Base-by-base conservation (phyloP, 2,888 invertebrate species). In the Chloroclysta siterata region DNA sequence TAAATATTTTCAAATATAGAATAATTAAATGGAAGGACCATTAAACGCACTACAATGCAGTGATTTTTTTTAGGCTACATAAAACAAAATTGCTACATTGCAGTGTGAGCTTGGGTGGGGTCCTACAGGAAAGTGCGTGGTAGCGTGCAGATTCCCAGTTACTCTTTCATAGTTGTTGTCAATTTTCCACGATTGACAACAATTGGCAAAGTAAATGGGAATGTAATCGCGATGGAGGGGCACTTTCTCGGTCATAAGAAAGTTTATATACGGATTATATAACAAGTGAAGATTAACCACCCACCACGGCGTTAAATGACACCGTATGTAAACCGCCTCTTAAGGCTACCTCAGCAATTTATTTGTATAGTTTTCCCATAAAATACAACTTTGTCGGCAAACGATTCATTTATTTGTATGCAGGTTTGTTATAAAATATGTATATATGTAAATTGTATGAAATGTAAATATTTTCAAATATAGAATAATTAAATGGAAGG, bases 61-160 rank as follows among this genome's bases (percentile, higher is more conserved):
- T 44, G 6, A 44, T 15, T 33, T n/a, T 7, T 17, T 17, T 17
- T 39, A 5, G n/a, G 13, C 39, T 44, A 6, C 2, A 17, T 0
- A 41, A 53, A 41, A n/a, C 8, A 33, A 5, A 7, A 3, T 36
- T 10, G 6, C 46, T 46, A 15, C 28, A 11, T 41, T 39, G 22
- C n/a, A 22, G 41, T 39, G 41, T 22, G n/a, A 53, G 10, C 15
- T 22, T 41, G 41, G 52, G 52, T 22, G 52, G 52, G 17, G 52
- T 13, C n/a, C 52, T 53, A 53, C 52, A 53, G 17, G 52, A 33
- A 53, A 17, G 52, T 41, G 52, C 52, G 22, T 22, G 52, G 52
- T 41, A 41, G 52, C 41, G 41, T 46, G 33, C 8, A 10, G 0
- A 46, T 53, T n/a, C 41, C 8, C 22, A 41, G 39, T n/a, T 33